Evolutionary conservation across 2,888 invertebrate species (phyloP), one percentile per base, ranked within the genome.

Genomic region (Chamaedrilus cognettii): DNA sequence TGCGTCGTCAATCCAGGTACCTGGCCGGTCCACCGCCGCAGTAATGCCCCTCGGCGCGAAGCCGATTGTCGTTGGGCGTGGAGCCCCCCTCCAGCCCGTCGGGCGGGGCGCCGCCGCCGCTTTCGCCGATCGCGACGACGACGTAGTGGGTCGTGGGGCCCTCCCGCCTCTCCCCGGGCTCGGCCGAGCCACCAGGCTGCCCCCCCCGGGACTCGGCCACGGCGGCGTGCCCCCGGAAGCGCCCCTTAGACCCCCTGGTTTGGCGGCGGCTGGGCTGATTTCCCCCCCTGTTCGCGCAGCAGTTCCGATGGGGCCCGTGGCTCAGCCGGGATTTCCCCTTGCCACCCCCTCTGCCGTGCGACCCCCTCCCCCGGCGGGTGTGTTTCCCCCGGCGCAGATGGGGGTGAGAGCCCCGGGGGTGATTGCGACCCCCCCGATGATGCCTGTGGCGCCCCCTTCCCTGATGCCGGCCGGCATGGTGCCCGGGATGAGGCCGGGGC

Each of bases 11-110:
- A 11, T 15, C 19, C 42, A 42, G 19, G 26, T 52, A 15, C 55
- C 55, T 7, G 55, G 55, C 55, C 11, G 55, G 31, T 42, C 60
- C n/a, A 31, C 61, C 7, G 11, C 31, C 32, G 52, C 51, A 30
- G 11, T 32, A 19, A 30, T 51, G 51, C 62, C 62, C 7, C 23
- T 62, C 19, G 62, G 62, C n/a, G 62, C 62, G 3, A 62, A 62
- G 51, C 60, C 60, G 35, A 51, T 62, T 1, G 62, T 62, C 15
- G 62, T 62, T 23, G 62, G 62, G 19, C 50, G 62, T n/a, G 50
- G 31, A 3, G 62, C 62, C 19, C 52, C 62, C 31, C 62, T 62
- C n/a, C 62, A 62, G 62, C 62, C 49, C 11, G 62, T 62, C 1
- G 62, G 62, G 3, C 30, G 51, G 26, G 42, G 60, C 23, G 62